Conservation (phyloP, 2,113 vertebrate species). For the Otocyon megalotis region DNA sequence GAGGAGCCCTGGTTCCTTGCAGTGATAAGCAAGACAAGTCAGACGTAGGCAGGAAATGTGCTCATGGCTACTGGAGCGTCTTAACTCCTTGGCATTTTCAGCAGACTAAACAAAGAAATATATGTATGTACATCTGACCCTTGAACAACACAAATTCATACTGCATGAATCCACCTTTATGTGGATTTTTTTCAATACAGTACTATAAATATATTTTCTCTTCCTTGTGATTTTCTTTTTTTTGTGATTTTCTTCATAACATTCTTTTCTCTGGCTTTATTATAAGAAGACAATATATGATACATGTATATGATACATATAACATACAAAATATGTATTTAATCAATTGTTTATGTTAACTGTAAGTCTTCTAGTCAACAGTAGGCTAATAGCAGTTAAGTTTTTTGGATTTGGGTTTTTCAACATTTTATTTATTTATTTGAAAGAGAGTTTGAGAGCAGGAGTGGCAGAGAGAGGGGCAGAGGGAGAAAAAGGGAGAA, state of each 20-base stretch:
- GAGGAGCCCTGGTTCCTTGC: background rate
- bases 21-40: background rate
- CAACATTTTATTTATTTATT: background rate
- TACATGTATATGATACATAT: background rate
- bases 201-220: background rate
- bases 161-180: background rate
- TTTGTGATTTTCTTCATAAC: background rate
- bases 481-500: background rate
- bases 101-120: background rate
- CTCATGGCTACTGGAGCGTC: background rate
- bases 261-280: background rate
- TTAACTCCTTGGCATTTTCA: background rate
- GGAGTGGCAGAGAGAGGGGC: background rate
- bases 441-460: background rate
- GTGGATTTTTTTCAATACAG: background rate
- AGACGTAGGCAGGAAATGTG: background rate
- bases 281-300: background rate
- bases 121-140: background rate
- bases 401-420: background rate
- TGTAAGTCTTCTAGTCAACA: background rate
- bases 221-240: background rate
- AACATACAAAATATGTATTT: background rate
- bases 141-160: background rate
- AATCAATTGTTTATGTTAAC: background rate
- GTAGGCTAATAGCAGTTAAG: background rate